These are phyloP conservation scores for Nineta flava DNA, from an alignment of 2,888 invertebrate genomes.

Conservation along the genomic window DNA sequence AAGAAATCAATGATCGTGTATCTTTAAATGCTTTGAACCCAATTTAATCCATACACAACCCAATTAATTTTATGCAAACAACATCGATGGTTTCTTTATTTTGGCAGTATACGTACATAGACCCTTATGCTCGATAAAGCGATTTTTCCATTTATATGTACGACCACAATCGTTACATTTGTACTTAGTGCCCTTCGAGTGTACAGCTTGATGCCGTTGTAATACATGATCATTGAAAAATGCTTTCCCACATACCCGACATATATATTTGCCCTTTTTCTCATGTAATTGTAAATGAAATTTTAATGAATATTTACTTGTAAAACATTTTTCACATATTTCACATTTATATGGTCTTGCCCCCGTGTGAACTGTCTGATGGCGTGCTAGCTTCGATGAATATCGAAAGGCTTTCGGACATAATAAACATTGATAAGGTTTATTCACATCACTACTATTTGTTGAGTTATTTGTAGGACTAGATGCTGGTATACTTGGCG, in stretches of 20 bases:
- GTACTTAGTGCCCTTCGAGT: slow-evolving; percentile 14
- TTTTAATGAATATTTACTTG: slow-evolving; percentile 32
- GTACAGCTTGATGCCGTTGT: slow-evolving; percentile 31
- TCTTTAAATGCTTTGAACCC: too few species aligned
- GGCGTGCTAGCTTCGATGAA: slow-evolving; percentile 15
- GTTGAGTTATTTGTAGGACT: not conserved
- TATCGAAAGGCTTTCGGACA: slow-evolving; percentile 16
- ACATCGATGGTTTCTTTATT: too few species aligned
- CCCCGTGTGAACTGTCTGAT: slow-evolving; percentile 16
- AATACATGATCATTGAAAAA: slow-evolving; percentile 37
- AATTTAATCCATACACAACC: too few species aligned
- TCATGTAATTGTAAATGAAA: slow-evolving; percentile 36
- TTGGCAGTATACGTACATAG: too few species aligned
- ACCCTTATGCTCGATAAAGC: not conserved
- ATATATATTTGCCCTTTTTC: slow-evolving; percentile 33
- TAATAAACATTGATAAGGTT: slow-evolving; percentile 14
- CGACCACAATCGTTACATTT: not conserved
- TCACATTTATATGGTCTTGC: slow-evolving; percentile 25
- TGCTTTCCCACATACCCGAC: slow-evolving; percentile 35
- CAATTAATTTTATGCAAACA: too few species aligned
- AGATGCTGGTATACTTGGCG: not conserved
- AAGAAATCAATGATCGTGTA: too few species aligned
- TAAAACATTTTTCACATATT: slow-evolving; percentile 34
- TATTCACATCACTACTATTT: not conserved
- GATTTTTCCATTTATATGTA: not conserved